Evolutionary conservation across 2,797 vertebrate species (phyloP), one percentile per base, ranked within the genome.

Genomic region (Myotis planiceps): DNA sequence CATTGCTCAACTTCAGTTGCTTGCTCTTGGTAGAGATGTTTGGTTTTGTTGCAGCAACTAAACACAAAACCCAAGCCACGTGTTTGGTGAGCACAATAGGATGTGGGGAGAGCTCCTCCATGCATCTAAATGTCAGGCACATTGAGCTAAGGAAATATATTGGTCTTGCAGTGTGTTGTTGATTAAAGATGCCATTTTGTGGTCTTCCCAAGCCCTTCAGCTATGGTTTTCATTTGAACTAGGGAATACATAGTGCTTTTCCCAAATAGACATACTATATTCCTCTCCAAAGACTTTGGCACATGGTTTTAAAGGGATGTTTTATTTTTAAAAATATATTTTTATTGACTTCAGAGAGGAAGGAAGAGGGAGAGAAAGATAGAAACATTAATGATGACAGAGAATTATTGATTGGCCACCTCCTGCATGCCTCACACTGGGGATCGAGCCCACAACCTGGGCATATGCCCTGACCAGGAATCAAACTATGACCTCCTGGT

Each of bases 51-150:
- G 32, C 29, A 89, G 58, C 2, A 63, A 34, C 37, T 97, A 76
- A 51, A 78, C 93, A 32, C 88, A 93, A 83, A 94, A 63, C 82
- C 23, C 27, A 93, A 74, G 29, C 60, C 37, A 34, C 21, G 0
- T 90, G 45, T 91, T 96, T 90, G 34, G 18, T 66, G 76, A 72
- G 92, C 84, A 81, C 3, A 94, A 72, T 27, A 97, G 75, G 47
- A 97, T 94, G 72, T 92, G 42, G 74, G 14, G 53, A 88, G 19
- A 92, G 45, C 3, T 65, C 9, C 45, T 93, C 88, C 90, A 60
- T 39, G 34, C 34, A 55, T 63, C 60, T 96, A 95, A 92, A 85
- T 96, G 1, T 88, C 42, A 95, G 32, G 25, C 27, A 84, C 1
- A 37, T 18, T 96, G 32, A n/a, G 37, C 27, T 90, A 96, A 74